Conservation (phyloP, 30 jellyfish, hydroid and myxozoan genomes). For the Clytia hemisphaerica region DNA sequence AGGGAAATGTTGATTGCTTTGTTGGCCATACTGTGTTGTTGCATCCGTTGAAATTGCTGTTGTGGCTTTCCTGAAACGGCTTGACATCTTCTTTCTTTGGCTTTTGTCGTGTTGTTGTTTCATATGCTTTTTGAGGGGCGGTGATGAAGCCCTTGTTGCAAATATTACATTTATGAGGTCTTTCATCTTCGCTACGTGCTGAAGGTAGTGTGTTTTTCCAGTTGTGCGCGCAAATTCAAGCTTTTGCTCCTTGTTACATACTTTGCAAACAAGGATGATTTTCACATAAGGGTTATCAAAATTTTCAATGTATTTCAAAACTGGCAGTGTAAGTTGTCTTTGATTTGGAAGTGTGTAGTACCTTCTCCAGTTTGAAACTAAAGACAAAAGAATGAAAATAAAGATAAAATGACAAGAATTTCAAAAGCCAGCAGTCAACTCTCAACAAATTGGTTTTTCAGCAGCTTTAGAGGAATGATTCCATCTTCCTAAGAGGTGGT, state of each 20-base stretch:
- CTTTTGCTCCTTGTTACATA: slow-evolving; percentile 18
- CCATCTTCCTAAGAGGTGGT: background rate
- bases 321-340: slow-evolving; percentile 9
- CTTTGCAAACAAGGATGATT: slow-evolving; percentile 30
- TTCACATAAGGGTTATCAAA: slow-evolving; percentile 30
- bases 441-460: background rate
- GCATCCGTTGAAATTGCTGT: too few relatives aligned
- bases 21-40: too few relatives aligned
- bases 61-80: too few relatives aligned
- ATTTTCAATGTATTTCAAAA: slow-evolving; percentile 21
- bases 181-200: slow-evolving; percentile 29
- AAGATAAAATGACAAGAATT: background rate
- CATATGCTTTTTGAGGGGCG: slow-evolving; percentile 20
- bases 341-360: too few relatives aligned
- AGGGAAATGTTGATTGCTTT: too few relatives aligned
- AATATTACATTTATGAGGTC: slow-evolving; percentile 20
- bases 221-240: slow-evolving; percentile 32
- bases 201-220: slow-evolving; percentile 33
- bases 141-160: slow-evolving; percentile 33
- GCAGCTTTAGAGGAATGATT: background rate
- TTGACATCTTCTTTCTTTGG: too few relatives aligned
- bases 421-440: background rate
- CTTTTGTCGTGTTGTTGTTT: background rate
- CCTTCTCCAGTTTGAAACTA: background rate
- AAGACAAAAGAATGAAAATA: background rate